Evolutionary conservation across 2,888 invertebrate species (phyloP).

Genomic region (Oxytorus armatus): DNA sequence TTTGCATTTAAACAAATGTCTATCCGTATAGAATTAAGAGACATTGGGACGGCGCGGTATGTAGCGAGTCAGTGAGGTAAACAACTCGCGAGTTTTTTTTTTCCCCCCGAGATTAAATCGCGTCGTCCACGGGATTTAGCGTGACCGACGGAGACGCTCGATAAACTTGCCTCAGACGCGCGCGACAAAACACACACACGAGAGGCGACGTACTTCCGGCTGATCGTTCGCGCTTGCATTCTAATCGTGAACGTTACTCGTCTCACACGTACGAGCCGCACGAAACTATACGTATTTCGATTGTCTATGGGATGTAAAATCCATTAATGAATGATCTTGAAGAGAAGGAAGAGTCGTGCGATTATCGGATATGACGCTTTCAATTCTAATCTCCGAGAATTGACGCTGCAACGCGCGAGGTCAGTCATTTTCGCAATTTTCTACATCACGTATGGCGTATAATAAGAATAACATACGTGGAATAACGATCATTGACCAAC

Average conservation of each 20-base stretch:
- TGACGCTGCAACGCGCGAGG: conserved; percentile 39
- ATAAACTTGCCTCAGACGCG: conserved; percentile 65
- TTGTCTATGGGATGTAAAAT: conserved; percentile 27
- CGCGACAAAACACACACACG: conserved; percentile 45
- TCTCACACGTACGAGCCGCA: conserved; percentile 35
- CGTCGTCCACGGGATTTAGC: conserved; percentile 54
- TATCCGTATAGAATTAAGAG: conserved; percentile 7
- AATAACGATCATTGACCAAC: conserved; percentile 52
- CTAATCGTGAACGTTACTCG: conserved; percentile 71
- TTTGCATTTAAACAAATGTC: background rate
- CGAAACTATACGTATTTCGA: conserved; percentile 28
- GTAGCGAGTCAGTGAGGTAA: conserved; percentile 38
- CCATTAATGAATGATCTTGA: conserved; percentile 44
- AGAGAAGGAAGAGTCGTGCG: background rate
- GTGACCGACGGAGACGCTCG: conserved; percentile 50
- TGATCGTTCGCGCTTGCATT: conserved; percentile 78
- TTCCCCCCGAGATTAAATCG: conserved; percentile 60
- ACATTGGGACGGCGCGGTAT: background rate
- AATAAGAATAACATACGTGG: conserved; percentile 32
- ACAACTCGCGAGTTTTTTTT: conserved; percentile 45
- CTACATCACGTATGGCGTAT: conserved; percentile 1
- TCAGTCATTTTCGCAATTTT: conserved; percentile 15
- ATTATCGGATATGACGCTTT: conserved; percentile 22
- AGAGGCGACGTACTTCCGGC: conserved; percentile 78
- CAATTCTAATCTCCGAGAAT: conserved; percentile 8